phyloP scores from a whole-genome alignment of 2,888 invertebrate genomes.

The Orthosia gothica region DNA sequence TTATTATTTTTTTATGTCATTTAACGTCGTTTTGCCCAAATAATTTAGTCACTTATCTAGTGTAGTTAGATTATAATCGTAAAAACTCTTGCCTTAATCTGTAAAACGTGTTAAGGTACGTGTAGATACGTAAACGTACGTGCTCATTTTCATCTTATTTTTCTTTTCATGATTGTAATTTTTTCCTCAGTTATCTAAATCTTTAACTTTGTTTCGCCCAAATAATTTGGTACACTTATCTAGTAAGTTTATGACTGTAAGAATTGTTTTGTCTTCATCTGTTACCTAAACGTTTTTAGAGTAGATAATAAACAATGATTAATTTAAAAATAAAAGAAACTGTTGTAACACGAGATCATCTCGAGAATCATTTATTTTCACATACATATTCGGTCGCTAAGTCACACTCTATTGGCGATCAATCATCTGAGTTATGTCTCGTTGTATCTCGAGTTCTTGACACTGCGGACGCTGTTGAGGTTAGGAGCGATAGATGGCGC shows the following conservation, averaged over 20 bases:
- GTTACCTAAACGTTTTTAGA: not conserved
- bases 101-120: not conserved
- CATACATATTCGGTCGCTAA: conserved; percentile 36
- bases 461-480: conserved; percentile 24
- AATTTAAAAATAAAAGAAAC: not conserved
- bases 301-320: not conserved
- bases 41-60: no score
- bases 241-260: not conserved
- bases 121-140: not conserved
- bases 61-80: not conserved
- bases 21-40: no score
- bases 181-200: not conserved
- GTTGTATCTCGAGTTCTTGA: conserved; percentile 36
- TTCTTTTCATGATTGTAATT: not conserved
- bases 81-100: not conserved
- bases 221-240: not conserved
- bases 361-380: conserved; percentile 38
- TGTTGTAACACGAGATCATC: conserved; percentile 19
- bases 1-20: not conserved
- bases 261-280: not conserved
- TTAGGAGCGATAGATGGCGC: conserved; percentile 57
- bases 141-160: not conserved
- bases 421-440: conserved; percentile 50
- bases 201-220: not conserved
- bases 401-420: conserved; percentile 55